phyloP scores from a whole-genome alignment of 2,888 invertebrate species.

The Pyrochroa serraticornis region DNA sequence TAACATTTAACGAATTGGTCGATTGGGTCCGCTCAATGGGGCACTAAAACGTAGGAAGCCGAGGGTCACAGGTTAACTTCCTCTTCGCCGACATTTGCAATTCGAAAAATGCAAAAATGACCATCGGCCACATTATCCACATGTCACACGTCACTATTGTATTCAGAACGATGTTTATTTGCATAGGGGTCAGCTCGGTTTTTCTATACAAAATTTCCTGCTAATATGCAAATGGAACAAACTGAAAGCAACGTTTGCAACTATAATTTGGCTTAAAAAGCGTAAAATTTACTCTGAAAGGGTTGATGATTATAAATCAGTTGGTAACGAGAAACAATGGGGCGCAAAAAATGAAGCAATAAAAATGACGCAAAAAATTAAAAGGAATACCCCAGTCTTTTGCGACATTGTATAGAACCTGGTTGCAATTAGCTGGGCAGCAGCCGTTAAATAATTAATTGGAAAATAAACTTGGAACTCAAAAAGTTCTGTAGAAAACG shows the following conservation, averaged over 20 bases:
- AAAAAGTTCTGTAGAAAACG: too few relatives aligned
- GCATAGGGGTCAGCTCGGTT: constrained; percentile 47
- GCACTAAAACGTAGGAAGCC: constrained; percentile 37
- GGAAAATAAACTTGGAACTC: too few relatives aligned
- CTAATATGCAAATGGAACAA: constrained; percentile 3
- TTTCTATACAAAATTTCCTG: constrained; percentile 28
- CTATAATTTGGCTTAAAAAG: neutral
- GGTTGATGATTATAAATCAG: too few relatives aligned
- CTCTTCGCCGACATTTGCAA: constrained; percentile 49
- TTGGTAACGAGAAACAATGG: too few relatives aligned
- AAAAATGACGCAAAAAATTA: too few relatives aligned
- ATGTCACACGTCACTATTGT: constrained; percentile 42
- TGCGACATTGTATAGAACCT: too few relatives aligned
- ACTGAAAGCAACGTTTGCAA: neutral
- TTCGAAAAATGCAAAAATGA: constrained; percentile 53
- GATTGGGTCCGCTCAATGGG: constrained; percentile 30
- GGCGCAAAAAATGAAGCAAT: too few relatives aligned
- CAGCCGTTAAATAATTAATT: too few relatives aligned
- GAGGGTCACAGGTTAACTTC: constrained; percentile 53
- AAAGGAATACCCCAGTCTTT: too few relatives aligned
- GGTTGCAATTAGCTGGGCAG: too few relatives aligned
- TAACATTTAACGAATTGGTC: constrained; percentile 7
- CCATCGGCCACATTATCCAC: constrained; percentile 44
- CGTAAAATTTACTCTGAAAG: neutral
- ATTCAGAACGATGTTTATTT: constrained; percentile 43